phyloP scores from a whole-genome alignment of 2,113 vertebrate genomes.

The Atherinomorus stipes region DNA sequence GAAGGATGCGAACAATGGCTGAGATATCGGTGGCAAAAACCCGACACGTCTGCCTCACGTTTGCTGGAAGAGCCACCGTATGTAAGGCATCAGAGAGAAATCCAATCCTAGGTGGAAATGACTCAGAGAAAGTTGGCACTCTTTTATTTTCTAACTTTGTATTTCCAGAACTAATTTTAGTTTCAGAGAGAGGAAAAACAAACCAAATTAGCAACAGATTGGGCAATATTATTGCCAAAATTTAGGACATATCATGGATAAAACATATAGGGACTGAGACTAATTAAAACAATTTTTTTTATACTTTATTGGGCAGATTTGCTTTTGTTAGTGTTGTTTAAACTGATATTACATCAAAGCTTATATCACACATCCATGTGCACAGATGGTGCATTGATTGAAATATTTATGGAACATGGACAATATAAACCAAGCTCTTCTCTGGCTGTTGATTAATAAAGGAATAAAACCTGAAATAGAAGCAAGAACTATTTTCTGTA shows the following conservation, averaged over 20 bases:
- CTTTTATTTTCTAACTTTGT: not conserved
- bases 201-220: too few relatives aligned
- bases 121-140: slow-evolving; percentile 1
- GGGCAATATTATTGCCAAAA: too few relatives aligned
- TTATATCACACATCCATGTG: not conserved
- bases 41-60: not conserved
- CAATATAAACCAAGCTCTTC: not conserved
- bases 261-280: too few relatives aligned
- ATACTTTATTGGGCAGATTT: not conserved
- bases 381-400: not conserved
- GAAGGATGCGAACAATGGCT: not conserved
- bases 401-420: slow-evolving; percentile 1
- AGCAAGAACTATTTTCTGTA: slow-evolving; percentile 3
- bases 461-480: not conserved
- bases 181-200: not conserved
- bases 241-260: too few relatives aligned
- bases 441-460: slow-evolving; percentile 2
- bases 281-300: not conserved
- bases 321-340: slow-evolving; percentile 5
- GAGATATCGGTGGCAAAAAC: not conserved
- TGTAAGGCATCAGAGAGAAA: slow-evolving; percentile 14
- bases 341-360: slow-evolving; percentile 1
- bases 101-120: not conserved
- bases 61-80: slow-evolving; percentile 2
- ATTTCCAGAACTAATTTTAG: not conserved